phyloP scores from a whole-genome alignment of 2,797 vertebrate genomes.

The Spinibarbus caldwelli region DNA sequence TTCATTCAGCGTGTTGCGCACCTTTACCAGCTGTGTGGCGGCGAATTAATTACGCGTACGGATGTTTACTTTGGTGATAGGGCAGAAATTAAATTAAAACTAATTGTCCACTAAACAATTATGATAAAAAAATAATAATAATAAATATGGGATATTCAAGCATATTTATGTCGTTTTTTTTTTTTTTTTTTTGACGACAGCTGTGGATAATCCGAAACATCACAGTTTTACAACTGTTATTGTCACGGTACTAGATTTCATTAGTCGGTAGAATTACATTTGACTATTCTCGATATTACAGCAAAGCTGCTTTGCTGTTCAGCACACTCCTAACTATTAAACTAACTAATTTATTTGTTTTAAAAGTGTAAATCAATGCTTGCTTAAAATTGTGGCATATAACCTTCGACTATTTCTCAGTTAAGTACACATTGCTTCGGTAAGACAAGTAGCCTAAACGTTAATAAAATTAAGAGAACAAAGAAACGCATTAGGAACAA shows the following conservation, averaged over 20 bases:
- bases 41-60: background rate
- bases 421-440: background rate
- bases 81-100: background rate
- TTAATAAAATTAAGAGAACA: constrained; percentile 6
- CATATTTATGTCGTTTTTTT: background rate
- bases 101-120: background rate
- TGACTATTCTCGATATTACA: background rate
- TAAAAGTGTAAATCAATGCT: background rate
- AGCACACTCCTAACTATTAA: background rate
- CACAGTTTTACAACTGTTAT: background rate
- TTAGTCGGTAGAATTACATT: background rate
- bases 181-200: background rate
- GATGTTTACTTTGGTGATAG: background rate
- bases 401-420: background rate
- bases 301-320: background rate
- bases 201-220: background rate
- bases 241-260: background rate
- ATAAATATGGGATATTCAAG: background rate
- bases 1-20: constrained; percentile 37
- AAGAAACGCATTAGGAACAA: constrained; percentile 26
- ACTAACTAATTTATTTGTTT: background rate
- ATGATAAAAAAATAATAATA: background rate
- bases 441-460: background rate
- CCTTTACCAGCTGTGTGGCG: constrained; percentile 4
- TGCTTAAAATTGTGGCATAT: background rate